Evolutionary conservation across 2,797 vertebrate genomes (phyloP), one percentile per base, ranked within the genome.

Genomic region (Sciaenops ocellatus): DNA sequence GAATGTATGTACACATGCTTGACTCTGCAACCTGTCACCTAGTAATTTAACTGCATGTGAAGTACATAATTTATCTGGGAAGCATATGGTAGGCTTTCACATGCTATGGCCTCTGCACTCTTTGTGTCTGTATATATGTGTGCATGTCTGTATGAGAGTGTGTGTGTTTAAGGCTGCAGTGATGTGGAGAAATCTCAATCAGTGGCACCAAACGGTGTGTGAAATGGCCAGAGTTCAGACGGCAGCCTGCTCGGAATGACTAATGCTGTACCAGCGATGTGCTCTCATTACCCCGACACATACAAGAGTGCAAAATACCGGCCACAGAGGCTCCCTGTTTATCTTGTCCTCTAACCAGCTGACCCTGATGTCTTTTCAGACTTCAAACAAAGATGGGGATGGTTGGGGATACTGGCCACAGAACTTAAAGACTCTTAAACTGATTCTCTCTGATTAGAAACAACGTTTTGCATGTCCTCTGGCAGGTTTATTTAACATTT

Each of bases 141-240:
- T 26, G 1, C 24, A 2, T 69, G 8, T 47, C 3, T 56, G 26
- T 46, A 8, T 34, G 10, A 47, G 38, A 48, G 28, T 76, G 55
- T 70, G 41, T 72, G 18, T 50, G 24, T 6, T 3, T 38, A 2
- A 59, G 64, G 65, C 80, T 87, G 69, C 81, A 87, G 88, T 79
- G 77, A 84, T 10, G 55, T 57, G 65, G 64, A 78, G 67, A 89
- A 90, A 89, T 69, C 79, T 87, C 84, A 82, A 79, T 84, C 85
- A 85, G 71, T 81, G 73, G 80, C 68, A 84, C 76, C 86, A 88
- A 90, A 79, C 59, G 28, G 78, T 78, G 89, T 91, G 85, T 89
- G 83, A 91, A 91, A 90, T 89, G 82, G 68, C 86, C 83, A 82
- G 79, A 86, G 87, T 80, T 89, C 74, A 87, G 82, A 74, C 54